Evolutionary conservation across 2,797 vertebrate species (phyloP).

Genomic region (Strix occidentalis): DNA sequence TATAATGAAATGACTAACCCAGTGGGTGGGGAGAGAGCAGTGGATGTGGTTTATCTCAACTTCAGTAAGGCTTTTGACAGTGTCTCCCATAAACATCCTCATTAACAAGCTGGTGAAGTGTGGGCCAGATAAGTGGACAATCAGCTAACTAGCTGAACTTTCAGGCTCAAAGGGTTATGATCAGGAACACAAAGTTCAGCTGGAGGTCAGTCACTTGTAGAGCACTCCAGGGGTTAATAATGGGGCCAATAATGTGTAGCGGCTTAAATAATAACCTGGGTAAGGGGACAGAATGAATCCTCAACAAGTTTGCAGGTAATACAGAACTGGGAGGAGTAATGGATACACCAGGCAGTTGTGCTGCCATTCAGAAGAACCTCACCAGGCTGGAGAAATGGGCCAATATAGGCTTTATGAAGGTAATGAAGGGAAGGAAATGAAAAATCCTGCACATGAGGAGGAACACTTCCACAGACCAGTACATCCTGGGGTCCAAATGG

Average conservation of each 20-base stretch:
- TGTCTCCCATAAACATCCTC: neutral
- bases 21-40: neutral
- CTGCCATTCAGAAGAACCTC: neutral
- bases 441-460: neutral
- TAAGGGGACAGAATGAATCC: neutral
- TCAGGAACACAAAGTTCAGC: neutral
- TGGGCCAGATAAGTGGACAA: neutral
- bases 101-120: neutral
- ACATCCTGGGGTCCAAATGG: fast-evolving
- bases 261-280: neutral
- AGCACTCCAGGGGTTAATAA: neutral
- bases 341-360: neutral
- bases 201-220: neutral
- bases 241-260: neutral
- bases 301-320: neutral
- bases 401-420: neutral
- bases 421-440: neutral
- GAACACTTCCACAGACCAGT: neutral
- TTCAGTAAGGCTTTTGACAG: neutral
- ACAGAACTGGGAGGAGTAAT: neutral
- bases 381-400: neutral
- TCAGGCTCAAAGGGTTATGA: neutral
- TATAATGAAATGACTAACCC: neutral
- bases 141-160: neutral
- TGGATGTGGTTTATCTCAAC: neutral